Percentiles rank a stretch among this genome's conserved stretches.
Evolutionary conservation across 2,113 vertebrate species (phyloP).

Genomic region (Onychostruthus taczanowskii): DNA sequence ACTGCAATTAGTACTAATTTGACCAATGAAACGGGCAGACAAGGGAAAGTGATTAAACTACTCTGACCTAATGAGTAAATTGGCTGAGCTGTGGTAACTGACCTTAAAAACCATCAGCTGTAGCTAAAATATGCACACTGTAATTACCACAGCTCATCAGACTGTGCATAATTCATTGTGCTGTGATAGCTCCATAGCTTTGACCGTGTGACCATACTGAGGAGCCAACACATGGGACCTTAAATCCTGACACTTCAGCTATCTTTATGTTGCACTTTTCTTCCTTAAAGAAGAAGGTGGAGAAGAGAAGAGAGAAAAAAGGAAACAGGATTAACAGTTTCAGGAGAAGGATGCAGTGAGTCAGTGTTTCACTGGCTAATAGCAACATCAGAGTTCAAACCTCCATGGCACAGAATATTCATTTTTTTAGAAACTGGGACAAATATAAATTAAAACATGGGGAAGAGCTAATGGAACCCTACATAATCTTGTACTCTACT

Average conservation of each 20-base stretch:
- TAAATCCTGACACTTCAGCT: background rate
- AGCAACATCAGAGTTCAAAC: background rate
- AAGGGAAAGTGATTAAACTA: background rate
- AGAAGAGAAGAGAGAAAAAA: background rate
- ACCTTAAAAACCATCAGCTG: conserved; percentile 48
- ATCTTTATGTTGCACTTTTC: background rate
- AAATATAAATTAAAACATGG: background rate
- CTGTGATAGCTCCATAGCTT: background rate
- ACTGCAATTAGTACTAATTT: conserved; percentile 4
- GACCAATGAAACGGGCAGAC: background rate
- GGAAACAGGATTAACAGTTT: background rate
- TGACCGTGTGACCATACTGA: background rate
- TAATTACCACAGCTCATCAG: conserved; percentile 40
- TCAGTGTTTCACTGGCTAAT: background rate
- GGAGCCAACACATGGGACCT: background rate
- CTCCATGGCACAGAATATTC: background rate
- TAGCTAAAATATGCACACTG: background rate
- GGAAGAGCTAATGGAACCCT: background rate
- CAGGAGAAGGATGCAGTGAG: background rate
- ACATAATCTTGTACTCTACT: background rate
- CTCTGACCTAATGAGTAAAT: conserved; percentile 31
- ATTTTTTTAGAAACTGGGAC: background rate
- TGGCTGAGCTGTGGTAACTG: conserved; percentile 29
- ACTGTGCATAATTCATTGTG: background rate
- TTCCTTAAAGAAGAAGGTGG: background rate